These are phyloP conservation scores for Musca domestica DNA, from an alignment of 1,140 invertebrate species.

Conservation along the genomic window DNA sequence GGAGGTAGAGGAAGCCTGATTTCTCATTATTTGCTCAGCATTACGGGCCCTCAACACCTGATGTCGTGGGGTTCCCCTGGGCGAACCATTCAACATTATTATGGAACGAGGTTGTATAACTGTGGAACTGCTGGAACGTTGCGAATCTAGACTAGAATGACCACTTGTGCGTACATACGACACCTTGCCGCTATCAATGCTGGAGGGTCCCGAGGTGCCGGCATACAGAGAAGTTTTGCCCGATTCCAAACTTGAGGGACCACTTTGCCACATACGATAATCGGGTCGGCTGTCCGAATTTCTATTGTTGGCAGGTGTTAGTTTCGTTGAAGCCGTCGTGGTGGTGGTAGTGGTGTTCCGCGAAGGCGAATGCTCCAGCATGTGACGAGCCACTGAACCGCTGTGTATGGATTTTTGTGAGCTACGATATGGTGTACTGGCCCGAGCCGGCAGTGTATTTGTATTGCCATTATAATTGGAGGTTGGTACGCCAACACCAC, in stretches of 20 bases:
- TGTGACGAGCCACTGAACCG: constrained; percentile 50
- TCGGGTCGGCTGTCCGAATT: constrained; percentile 29
- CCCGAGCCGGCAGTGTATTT: constrained; percentile 34
- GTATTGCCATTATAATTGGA: constrained; percentile 37
- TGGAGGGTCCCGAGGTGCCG: constrained; percentile 49
- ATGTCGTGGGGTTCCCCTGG: constrained; percentile 47
- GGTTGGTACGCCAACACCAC: background rate
- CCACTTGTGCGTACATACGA: constrained; percentile 58
- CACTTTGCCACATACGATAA: constrained; percentile 54
- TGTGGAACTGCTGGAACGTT: constrained; percentile 60
- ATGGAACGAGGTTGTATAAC: constrained; percentile 38
- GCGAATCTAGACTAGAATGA: constrained; percentile 63
- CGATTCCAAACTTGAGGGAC: constrained; percentile 67
- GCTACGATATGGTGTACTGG: constrained; percentile 23
- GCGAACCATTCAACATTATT: constrained; percentile 45
- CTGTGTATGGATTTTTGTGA: constrained; percentile 44
- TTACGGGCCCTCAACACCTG: constrained; percentile 46
- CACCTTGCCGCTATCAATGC: constrained; percentile 58
- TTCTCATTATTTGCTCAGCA: constrained; percentile 40
- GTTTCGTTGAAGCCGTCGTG: too few relatives aligned
- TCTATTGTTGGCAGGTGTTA: constrained; percentile 34
- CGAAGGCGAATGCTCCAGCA: constrained; percentile 47
- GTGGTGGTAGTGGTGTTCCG: constrained; percentile 28
- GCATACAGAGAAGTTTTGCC: constrained; percentile 58
- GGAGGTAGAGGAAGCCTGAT: constrained; percentile 40